phyloP scores from a whole-genome alignment of 2,888 invertebrate genomes.

The Ecdyonurus torrentis region DNA sequence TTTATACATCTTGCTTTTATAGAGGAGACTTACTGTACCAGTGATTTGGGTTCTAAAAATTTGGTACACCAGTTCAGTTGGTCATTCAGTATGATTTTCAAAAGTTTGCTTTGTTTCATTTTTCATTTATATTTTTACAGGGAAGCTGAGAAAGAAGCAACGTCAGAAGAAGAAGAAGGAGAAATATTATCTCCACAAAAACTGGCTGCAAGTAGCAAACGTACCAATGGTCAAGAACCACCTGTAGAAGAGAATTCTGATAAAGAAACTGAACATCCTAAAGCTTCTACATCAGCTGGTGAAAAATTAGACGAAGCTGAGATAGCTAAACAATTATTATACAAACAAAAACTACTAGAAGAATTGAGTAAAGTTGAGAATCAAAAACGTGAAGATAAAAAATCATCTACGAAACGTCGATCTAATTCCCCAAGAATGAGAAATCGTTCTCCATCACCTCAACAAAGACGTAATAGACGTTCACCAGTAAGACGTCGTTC shows the following conservation, averaged over 20 bases:
- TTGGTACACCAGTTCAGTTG: too few species aligned
- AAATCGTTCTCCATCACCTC: constrained; percentile 7
- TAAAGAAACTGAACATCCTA: not conserved
- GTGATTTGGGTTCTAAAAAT: too few species aligned
- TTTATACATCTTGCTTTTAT: too few species aligned
- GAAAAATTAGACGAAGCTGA: not conserved
- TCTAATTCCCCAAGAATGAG: constrained; percentile 11
- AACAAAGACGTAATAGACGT: not conserved
- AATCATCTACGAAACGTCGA: constrained; percentile 6
- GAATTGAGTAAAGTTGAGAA: constrained; percentile 25
- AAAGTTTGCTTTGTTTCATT: too few species aligned
- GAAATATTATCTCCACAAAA: constrained; percentile 17
- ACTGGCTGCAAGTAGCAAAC: not conserved
- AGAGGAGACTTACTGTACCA: too few species aligned
- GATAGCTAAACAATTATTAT: not conserved
- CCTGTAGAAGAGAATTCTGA: not conserved
- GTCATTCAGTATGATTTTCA: too few species aligned
- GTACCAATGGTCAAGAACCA: not conserved
- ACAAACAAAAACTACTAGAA: constrained; percentile 15
- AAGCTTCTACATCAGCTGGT: not conserved
- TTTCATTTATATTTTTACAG: too few species aligned
- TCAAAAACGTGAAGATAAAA: constrained; percentile 19
- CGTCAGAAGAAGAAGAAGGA: constrained; percentile 29
- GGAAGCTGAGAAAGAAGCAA: constrained; percentile 4
- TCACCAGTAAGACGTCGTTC: not conserved